Base-by-base conservation (phyloP, 2,797 vertebrate genomes). In the Chelon auratus region DNA sequence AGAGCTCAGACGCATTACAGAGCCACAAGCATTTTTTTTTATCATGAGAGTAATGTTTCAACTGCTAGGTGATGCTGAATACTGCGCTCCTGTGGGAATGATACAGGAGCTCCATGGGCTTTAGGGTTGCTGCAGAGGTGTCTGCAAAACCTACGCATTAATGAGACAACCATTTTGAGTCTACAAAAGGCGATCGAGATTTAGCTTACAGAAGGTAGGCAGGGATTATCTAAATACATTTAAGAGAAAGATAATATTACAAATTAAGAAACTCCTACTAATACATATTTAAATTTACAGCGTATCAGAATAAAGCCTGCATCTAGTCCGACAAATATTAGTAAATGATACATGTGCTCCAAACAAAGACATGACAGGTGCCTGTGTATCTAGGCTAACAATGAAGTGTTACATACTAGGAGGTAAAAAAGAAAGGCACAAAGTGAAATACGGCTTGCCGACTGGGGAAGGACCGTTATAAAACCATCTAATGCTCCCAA, bases 121-220 rank as follows among this genome's bases (percentile, higher is more conserved):
- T 76, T 72, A 55, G 74, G 78, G 82, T 73, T 79, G 77, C 82
- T 78, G 78, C 81, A 77, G 67, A 85, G 77, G 78, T 82, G 74
- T 80, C 84, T 77, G 81, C 85, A 63, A 87, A 85, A 90, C 80
- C 83, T 81, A 71, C 58, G 68, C 69, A 84, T 77, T 84, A 85
- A 90, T 78, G 77, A 89, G 82, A 84, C 87, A 62, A 77, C 88
- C 90, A 90, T 91, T 91, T 92, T 86, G 75, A 81, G 85, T 75
- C 54, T 47, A 63, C 67, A 64, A 75, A 83, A 47, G 33, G 64
- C 57, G 47, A 59, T 18, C 60, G 68, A 70, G 61, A 60, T 55
- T 62, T 66, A 48, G 42, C 37, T 61, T 39, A 65, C 14, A 40
- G 40, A 15, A 51, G 57, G 40, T n/a, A 51, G 57, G 54, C 6